Evolutionary conservation across 2,888 invertebrate genomes (phyloP), one percentile per base, ranked within the genome.

Genomic region (Caenorhabditis macrosperma): DNA sequence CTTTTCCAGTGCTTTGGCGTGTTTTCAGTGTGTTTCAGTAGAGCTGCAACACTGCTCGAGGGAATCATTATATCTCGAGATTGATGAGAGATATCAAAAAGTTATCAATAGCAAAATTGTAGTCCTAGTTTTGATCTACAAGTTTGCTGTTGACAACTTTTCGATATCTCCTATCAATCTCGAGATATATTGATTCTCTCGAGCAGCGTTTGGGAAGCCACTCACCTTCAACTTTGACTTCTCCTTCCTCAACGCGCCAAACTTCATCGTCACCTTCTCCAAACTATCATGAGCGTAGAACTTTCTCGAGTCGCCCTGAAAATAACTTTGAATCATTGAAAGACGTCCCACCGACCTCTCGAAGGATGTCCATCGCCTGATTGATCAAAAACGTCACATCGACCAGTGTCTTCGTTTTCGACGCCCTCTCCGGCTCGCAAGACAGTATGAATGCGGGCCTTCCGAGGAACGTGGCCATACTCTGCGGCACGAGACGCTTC

Each of bases 371-470:
- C 15, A 41, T 57, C 0, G 72, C 72, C 48, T 63, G 63, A 28
- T 63, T 63, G 5, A 72, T 44, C 26, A 72, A 28, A 57, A 72
- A 72, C 30, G 72, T 72, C 9, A 72, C 72, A 48, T 72, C 72
- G n/a, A 72, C 46, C 0, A 72, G 20, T 4, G 63, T 63, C 26
- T 72, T 72, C 35, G 64, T 63, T 9, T 55, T 44, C 2, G 55
- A 57, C 1, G 72, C 72, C 38, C 48, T 38, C 0, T 72, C 72
- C 28, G 72, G 72, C n/a, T 72, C 72, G 38, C 72, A 72, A 15
- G 63, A 33, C 28, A 72, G 30, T 57, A 72, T 72, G 30, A 72
- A 72, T 0, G 63, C 63, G 5, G 72, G 72, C 2, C 72, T 55
- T 6, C 72, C 72, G 1, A 72, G 48, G 30, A 72, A 72, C 0